Evolutionary conservation across 2,113 vertebrate genomes (phyloP).

Genomic region (Hemiprocne comata): DNA sequence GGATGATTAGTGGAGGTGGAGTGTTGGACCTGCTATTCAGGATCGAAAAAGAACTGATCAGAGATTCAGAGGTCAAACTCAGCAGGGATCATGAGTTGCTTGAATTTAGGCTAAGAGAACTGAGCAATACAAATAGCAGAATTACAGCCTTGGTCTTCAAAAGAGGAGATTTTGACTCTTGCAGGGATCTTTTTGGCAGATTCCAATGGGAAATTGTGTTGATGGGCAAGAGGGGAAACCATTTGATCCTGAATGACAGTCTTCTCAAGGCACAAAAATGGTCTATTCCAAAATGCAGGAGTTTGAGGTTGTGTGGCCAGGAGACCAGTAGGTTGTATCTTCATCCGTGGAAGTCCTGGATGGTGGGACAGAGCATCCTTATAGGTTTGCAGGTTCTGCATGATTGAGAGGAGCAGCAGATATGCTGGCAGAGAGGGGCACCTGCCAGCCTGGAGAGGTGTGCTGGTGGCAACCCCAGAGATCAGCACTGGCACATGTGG

Average conservation of each 20-base stretch:
- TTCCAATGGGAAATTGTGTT: background rate
- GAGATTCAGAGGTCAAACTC: background rate
- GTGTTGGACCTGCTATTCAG: background rate
- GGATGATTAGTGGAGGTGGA: background rate
- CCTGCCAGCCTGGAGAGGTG: no score
- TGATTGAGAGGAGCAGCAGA: background rate
- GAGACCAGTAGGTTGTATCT: background rate
- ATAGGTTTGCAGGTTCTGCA: no score
- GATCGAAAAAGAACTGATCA: background rate
- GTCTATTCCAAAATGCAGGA: background rate
- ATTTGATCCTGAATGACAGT: background rate
- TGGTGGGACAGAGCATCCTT: no score
- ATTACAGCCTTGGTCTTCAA: background rate
- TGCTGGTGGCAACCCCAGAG: no score
- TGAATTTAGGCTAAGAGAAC: background rate
- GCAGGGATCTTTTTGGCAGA: background rate
- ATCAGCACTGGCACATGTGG: no score
- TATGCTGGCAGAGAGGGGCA: background rate
- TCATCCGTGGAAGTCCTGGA: no score
- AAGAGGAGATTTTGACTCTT: background rate
- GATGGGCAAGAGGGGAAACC: background rate
- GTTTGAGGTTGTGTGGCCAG: background rate
- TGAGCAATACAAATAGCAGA: background rate
- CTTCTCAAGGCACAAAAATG: background rate
- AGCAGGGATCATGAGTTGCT: background rate